A percentile compares a stretch with the other conserved stretches of the same genome.
These are phyloP conservation scores for Mus caroli DNA, from an alignment of 2,797 vertebrate genomes.

Conservation along the genomic window DNA sequence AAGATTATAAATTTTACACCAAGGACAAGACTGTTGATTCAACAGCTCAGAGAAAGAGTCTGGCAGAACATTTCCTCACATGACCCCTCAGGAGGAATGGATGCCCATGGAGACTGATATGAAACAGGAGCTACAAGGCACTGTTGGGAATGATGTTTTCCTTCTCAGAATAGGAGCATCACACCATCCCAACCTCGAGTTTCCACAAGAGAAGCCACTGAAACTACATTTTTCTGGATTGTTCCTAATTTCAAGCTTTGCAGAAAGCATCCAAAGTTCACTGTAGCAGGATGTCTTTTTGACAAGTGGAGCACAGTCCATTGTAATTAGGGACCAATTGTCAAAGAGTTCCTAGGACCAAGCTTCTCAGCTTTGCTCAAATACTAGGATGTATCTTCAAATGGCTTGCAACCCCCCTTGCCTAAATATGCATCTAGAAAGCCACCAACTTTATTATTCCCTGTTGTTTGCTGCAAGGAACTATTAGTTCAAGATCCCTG, in stretches of 20 bases:
- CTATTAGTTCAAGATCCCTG: background rate
- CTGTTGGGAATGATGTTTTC: background rate
- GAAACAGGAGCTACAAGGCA: background rate
- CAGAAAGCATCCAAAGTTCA: background rate
- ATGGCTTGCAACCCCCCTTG: background rate
- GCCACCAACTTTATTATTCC: background rate
- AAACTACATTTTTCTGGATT: background rate
- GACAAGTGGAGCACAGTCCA: background rate
- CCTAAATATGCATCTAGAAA: slow-evolving; percentile 30
- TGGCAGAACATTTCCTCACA: background rate
- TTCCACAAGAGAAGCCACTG: background rate
- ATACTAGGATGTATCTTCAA: slow-evolving; percentile 46
- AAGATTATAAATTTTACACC: background rate
- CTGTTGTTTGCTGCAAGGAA: background rate
- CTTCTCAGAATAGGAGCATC: background rate
- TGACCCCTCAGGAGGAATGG: background rate
- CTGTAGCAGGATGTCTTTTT: background rate
- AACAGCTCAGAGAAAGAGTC: background rate
- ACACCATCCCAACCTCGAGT: background rate
- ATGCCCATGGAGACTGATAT: background rate
- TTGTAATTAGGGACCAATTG: background rate
- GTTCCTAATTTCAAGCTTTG: slow-evolving; percentile 32
- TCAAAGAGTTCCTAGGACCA: background rate
- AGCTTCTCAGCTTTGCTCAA: slow-evolving; percentile 1
- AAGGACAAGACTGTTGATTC: background rate